Conservation (phyloP, 2,888 invertebrate species). For the Drosophila lutescens region DNA sequence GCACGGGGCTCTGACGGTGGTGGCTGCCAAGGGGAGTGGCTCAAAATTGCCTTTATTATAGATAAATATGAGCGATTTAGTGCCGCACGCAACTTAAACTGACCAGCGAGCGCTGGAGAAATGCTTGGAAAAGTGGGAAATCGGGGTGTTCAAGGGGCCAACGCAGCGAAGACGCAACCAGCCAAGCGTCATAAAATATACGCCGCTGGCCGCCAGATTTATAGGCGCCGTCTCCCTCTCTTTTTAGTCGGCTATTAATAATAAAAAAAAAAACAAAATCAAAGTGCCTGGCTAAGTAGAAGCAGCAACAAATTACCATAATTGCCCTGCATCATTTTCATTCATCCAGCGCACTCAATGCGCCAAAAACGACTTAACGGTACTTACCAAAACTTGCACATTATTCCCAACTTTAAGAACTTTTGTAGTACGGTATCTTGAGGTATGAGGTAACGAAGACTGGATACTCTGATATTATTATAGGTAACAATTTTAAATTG, state of each 20-base stretch:
- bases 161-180: slow-evolving; percentile 54
- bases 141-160: neutral
- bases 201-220: slow-evolving; percentile 70
- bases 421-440: slow-evolving; percentile 1
- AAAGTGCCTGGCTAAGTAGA: slow-evolving; percentile 23
- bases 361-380: slow-evolving; percentile 14
- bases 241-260: slow-evolving; percentile 51
- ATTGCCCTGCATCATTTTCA: slow-evolving; percentile 54
- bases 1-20: slow-evolving; percentile 2
- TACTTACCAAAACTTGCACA: slow-evolving; percentile 20
- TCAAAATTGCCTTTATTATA: slow-evolving; percentile 76
- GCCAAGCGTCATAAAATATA: slow-evolving; percentile 69
- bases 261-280: slow-evolving; percentile 23
- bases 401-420: slow-evolving; percentile 32
- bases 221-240: slow-evolving; percentile 52
- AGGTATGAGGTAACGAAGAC: neutral
- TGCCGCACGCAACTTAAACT: slow-evolving; percentile 67
- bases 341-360: slow-evolving; percentile 7
- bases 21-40: slow-evolving; percentile 21
- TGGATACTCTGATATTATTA: slow-evolving; percentile 4
- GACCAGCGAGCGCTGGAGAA: slow-evolving; percentile 15
- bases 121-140: slow-evolving; percentile 4
- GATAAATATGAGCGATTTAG: slow-evolving; percentile 73
- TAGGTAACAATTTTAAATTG: too few relatives aligned
- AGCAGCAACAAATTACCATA: slow-evolving; percentile 72